A percentile compares a stretch with the other conserved stretches of the same genome.
phyloP scores from a whole-genome alignment of 2,888 invertebrate species.

The Drosophila peninsularis region DNA sequence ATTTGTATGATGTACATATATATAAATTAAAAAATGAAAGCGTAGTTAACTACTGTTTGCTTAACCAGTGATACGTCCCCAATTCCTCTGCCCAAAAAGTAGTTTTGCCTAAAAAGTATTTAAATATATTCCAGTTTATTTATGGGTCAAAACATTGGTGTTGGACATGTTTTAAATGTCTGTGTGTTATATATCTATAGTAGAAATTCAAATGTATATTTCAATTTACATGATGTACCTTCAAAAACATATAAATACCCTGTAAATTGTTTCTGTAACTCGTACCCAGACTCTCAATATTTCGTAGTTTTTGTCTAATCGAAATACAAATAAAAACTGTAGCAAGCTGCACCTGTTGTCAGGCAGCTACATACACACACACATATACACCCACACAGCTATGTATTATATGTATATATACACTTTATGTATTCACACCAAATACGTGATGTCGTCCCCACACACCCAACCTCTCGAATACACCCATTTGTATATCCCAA shows the following conservation, averaged over 20 bases:
- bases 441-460: slow-evolving; percentile 33
- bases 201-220: slow-evolving; percentile 7
- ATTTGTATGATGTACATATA: slow-evolving; percentile 32
- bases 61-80: slow-evolving; percentile 31
- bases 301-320: slow-evolving; percentile 72
- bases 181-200: slow-evolving; percentile 37
- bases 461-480: slow-evolving; percentile 13
- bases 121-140: slow-evolving; percentile 12
- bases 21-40: slow-evolving; percentile 41
- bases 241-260: slow-evolving; percentile 11
- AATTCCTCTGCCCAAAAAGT: slow-evolving; percentile 52
- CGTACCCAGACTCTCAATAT: slow-evolving; percentile 24
- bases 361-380: slow-evolving; percentile 53
- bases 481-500: slow-evolving; percentile 10
- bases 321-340: slow-evolving; percentile 30
- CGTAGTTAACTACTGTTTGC: slow-evolving; percentile 45
- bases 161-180: slow-evolving; percentile 66
- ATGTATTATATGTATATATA: slow-evolving; percentile 39
- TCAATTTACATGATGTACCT: slow-evolving; percentile 50
- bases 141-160: slow-evolving; percentile 55
- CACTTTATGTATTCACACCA: slow-evolving; percentile 13
- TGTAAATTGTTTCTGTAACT: slow-evolving; percentile 24
- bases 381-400: slow-evolving; percentile 36
- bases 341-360: slow-evolving; percentile 45
- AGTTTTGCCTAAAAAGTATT: slow-evolving; percentile 46